Percentiles rank a stretch among this genome's conserved stretches.
These are phyloP conservation scores for Apocheima hispidaria DNA, from an alignment of 2,888 invertebrate genomes.

Conservation along the genomic window DNA sequence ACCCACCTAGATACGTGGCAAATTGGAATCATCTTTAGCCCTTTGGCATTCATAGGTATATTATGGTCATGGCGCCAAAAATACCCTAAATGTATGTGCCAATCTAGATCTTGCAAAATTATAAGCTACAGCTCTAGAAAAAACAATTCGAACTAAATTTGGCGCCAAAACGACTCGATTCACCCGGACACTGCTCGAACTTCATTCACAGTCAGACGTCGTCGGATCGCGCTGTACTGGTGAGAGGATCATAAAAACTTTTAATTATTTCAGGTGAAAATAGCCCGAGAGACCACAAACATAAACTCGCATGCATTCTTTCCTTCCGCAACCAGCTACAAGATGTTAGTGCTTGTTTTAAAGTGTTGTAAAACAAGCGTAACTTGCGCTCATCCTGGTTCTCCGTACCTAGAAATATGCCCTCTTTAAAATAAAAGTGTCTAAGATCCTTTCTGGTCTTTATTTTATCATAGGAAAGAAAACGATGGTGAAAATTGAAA, in stretches of 20 bases:
- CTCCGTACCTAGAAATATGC: conserved; percentile 55
- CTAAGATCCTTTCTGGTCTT: conserved; percentile 50
- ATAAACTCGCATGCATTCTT: conserved; percentile 78
- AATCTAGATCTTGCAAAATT: not conserved
- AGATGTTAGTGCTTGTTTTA: conserved; percentile 80
- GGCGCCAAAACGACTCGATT: conserved; percentile 14
- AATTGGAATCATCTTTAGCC: too few relatives aligned
- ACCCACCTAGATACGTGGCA: too few relatives aligned
- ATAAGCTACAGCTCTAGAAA: not conserved
- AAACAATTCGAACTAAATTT: not conserved
- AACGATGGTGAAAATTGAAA: conserved; percentile 18
- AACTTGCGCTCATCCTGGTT: conserved; percentile 58
- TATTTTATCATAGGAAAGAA: conserved; percentile 50
- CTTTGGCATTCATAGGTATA: too few relatives aligned
- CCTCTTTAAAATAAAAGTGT: conserved; percentile 67
- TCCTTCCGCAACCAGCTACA: conserved; percentile 67
- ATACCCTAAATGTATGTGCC: too few relatives aligned
- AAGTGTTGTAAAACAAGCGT: conserved; percentile 84
- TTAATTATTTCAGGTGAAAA: conserved; percentile 80
- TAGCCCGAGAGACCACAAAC: conserved; percentile 72
- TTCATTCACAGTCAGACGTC: conserved; percentile 58
- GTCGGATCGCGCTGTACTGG: conserved; percentile 66
- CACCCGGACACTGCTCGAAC: conserved; percentile 49
- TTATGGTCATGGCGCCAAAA: not conserved
- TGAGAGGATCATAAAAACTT: conserved; percentile 79